Conservation (phyloP, 2,797 vertebrate genomes). For the Darevskia nairensis region DNA sequence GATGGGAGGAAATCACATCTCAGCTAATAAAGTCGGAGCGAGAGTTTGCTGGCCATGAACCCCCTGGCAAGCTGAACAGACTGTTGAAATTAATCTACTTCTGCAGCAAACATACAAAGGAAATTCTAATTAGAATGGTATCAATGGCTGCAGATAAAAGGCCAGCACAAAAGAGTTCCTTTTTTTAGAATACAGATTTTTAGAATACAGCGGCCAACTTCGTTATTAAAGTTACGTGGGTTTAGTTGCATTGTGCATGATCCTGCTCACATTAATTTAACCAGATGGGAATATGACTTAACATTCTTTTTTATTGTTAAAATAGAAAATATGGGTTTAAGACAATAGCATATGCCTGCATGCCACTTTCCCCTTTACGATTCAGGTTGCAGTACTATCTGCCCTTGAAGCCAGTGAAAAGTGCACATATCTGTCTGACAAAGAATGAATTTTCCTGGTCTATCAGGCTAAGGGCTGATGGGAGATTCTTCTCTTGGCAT, state of each 20-base stretch:
- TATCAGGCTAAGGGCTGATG: not conserved
- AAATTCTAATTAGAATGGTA: slow-evolving; percentile 66
- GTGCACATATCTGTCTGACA: not conserved
- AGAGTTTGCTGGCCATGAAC: slow-evolving; percentile 52
- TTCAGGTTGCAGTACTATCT: not conserved
- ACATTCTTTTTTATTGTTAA: not conserved
- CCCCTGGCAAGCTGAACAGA: slow-evolving; percentile 65
- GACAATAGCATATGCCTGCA: not conserved
- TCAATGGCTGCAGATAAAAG: slow-evolving; percentile 49
- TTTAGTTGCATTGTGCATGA: not conserved
- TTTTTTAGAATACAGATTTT: slow-evolving; percentile 45
- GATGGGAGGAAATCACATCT: slow-evolving; percentile 12
- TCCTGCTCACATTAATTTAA: not conserved
- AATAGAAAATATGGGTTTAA: not conserved
- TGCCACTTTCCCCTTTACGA: not conserved
- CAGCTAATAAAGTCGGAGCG: slow-evolving; percentile 64
- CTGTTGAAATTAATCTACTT: slow-evolving; percentile 72
- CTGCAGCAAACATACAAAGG: slow-evolving; percentile 37
- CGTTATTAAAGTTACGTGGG: slow-evolving; percentile 30
- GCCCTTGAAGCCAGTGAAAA: not conserved
- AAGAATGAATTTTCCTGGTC: not conserved
- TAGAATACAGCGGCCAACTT: not conserved
- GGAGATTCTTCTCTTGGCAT: not conserved
- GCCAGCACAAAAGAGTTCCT: slow-evolving; percentile 36
- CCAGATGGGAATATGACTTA: not conserved